Base-by-base conservation (phyloP, 1,140 invertebrate genomes). In the Brachionus koreanus region DNA sequence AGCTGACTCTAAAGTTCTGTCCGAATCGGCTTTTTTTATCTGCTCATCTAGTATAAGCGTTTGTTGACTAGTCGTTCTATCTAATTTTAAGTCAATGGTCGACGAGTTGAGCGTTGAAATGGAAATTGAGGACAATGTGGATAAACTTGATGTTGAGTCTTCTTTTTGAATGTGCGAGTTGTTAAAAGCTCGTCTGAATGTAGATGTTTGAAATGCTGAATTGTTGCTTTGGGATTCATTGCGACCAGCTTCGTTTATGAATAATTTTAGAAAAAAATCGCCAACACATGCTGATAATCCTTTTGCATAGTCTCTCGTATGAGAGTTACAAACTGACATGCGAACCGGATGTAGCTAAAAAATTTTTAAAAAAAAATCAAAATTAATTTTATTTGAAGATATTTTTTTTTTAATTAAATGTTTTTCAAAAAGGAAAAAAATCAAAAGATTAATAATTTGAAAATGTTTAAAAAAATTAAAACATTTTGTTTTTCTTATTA, bases 281-380 rank as follows among this genome's bases (percentile, higher is more conserved):
- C 76, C 76, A 46, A 82, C 19, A 19, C 57, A 33, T n/a, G 57
- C 57, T n/a, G 95, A 96, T 3, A 97, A 90, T 0, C 96, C 96
- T 23, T 92, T 93, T 84, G 94, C 93, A 6, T 95, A 95, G 85
- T 94, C 92, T 84, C 93, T 92, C 0, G 95, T 94, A 87, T 98
- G 96, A 6, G 98, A 90, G 90, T 98, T 98, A 86, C 96, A 98
- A 35, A 93, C 94, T 13, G 94, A 92, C 49, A 97, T 86, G 52
- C 95, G 91, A 16, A 97, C 91, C 3, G 95, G 95, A 63, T 93
- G 94, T 75, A 95, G 35, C 65, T 57, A n/a, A n/a, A n/a, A n/a
- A n/a, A n/a, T 65, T 65, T 33, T 65, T 25, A 35, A 65, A 65
- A 29, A 3, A 13, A 33, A 5, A 25, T 33, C 1, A 29, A 57